phyloP scores from a whole-genome alignment of 2,888 invertebrate species.

The Germaria angustata region DNA sequence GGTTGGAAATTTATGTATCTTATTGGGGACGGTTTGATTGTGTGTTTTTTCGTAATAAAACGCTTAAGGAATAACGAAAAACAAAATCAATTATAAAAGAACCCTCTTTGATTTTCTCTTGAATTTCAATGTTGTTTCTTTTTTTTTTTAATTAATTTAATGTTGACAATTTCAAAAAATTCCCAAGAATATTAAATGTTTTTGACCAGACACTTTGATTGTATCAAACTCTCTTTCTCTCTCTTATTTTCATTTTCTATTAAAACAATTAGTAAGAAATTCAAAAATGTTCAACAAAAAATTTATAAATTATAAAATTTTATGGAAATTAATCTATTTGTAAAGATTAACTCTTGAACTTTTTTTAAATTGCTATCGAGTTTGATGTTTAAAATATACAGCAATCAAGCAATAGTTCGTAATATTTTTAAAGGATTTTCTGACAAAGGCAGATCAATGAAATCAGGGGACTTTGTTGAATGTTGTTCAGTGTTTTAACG shows the following conservation, averaged over 20 bases:
- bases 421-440: no score
- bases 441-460: no score
- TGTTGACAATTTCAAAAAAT: slow-evolving; percentile 57
- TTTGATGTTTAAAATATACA: no score
- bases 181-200: slow-evolving; percentile 48
- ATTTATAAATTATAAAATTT: slow-evolving; percentile 29
- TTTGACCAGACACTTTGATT: slow-evolving; percentile 43
- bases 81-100: not conserved
- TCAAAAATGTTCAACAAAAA: slow-evolving; percentile 26
- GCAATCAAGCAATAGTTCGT: no score
- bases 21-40: slow-evolving; percentile 4
- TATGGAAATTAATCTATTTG: slow-evolving; percentile 8
- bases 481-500: no score
- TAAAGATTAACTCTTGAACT: not conserved
- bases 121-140: slow-evolving; percentile 15
- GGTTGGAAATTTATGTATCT: slow-evolving; percentile 56
- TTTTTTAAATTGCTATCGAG: not conserved
- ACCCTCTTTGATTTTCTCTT: slow-evolving; percentile 37
- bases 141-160: slow-evolving; percentile 31
- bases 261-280: slow-evolving; percentile 46
- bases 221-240: not conserved
- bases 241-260: slow-evolving; percentile 13
- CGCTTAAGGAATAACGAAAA: not conserved
- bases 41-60: slow-evolving; percentile 23
- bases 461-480: no score